Base-by-base conservation (phyloP, 2,797 vertebrate species). In the Myioborus miniatus region DNA sequence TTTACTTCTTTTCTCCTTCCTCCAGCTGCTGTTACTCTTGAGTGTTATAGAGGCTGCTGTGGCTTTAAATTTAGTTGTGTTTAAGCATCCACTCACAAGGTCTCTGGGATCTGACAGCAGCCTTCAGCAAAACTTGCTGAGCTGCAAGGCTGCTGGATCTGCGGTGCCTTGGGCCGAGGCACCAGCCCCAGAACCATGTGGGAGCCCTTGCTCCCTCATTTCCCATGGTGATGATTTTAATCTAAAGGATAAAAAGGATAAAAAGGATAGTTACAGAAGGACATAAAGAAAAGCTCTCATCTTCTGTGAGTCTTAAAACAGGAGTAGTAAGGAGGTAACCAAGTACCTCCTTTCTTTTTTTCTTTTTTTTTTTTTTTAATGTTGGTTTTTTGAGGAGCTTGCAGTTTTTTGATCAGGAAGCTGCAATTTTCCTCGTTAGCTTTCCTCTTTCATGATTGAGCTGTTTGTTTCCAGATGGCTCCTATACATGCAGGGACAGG, bases 401-500 rank as follows among this genome's bases (percentile, higher is more conserved):
- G 5, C 9, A 20, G 1, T 3, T 18, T 49, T 41, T 70, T 84
- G 2, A 91, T 90, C 41, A 67, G 50, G 56, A 67, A 82, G n/a
- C 50, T 92, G 83, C 83, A 72, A 7, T 87, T 90, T 89, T 85
- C 84, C 88, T 81, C 0, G 3, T 94, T 91, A 93, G 87, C 88
- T 94, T 88, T 94, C 21, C 41, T 89, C 34, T 88, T 87, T 94
- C 55, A 34, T 94, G 87, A 95, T 84, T 94, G 95, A 96, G 94
- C 90, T 96, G 83, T 93, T 96, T 96, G 65, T 92, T 95, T 96
- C 92, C 94, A 96, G 92, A 96, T 96, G 94, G 89, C 56, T 87
- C 11, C 74, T 83, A 1, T 75, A 81, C 72, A 74, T 13, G 14
- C 3, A 4, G 82, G 85, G 75, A 79, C 9, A 6, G 74, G 75